Evolutionary conservation across 2,113 vertebrate genomes (phyloP).

Genomic region (Semnopithecus entellus): DNA sequence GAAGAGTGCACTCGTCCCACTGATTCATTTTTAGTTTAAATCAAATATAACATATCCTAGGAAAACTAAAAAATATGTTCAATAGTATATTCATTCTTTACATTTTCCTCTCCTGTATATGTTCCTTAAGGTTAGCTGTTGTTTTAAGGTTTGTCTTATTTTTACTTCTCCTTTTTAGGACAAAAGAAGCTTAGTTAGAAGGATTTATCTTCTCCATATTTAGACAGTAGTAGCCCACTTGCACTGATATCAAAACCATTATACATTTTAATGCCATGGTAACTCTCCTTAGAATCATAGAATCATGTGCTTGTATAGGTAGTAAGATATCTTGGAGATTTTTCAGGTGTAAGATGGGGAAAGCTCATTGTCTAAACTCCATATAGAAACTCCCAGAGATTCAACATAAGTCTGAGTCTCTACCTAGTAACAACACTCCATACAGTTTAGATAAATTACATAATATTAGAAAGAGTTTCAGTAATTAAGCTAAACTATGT

Average conservation of each 20-base stretch:
- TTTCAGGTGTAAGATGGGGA: neutral
- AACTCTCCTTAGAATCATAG: neutral
- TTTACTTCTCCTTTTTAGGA: neutral
- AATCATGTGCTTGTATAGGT: neutral
- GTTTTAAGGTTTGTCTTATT: neutral
- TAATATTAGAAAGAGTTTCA: neutral
- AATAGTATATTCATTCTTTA: neutral
- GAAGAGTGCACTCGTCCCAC: neutral
- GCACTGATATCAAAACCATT: neutral
- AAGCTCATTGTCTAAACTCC: neutral
- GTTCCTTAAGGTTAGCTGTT: neutral
- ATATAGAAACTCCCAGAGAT: neutral
- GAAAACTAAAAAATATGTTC: neutral
- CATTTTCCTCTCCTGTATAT: neutral
- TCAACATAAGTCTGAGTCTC: neutral
- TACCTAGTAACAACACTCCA: neutral
- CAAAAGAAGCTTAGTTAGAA: neutral
- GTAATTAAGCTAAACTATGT: neutral
- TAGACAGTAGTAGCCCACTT: neutral
- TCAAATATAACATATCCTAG: neutral
- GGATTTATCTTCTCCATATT: neutral
- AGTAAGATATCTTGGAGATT: neutral
- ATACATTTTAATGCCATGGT: neutral
- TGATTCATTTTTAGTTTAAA: neutral
- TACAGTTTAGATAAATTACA: neutral